Base-by-base conservation (phyloP, 2,797 vertebrate species). In the Chloroceryle inda region DNA sequence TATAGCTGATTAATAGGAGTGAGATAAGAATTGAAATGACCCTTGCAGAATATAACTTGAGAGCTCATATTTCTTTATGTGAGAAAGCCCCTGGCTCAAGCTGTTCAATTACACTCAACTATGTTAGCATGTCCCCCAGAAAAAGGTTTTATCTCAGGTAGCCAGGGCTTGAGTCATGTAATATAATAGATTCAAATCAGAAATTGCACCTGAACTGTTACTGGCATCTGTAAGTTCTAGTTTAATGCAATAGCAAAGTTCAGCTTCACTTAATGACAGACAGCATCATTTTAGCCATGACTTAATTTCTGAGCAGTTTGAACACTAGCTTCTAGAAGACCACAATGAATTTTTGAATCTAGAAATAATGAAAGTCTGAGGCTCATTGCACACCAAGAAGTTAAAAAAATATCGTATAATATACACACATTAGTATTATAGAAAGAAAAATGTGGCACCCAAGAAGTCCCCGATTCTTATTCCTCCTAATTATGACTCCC, bases 341-440 rank as follows among this genome's bases (percentile, higher is more conserved):
- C 0, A 0, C 23, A 58, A 35, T 9, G 17, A 63, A 29, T 2
- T 50, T 86, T 72, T 66, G 5, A 76, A 67, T 56, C 27, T 24
- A 50, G 26, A 85, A 71, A 17, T 26, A 42, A 35, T 5, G 44
- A 20, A 87, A 53, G 29, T 16, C 13, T 44, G 18, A 72, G 27
- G 11, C 12, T 81, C 49, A 3, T 26, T 45, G 9, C 27, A 45
- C 18, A 56, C 1, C 1, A 49, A 33, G 80, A 37, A 18, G 2
- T 33, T 79, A 5, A 13, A 77, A 38, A 85, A 88, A 40, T 72
- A 27, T 26, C 5, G 23, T 31, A 23, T 35, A 45, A 20, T 47
- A 31, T 19, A 47, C 26, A 29, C 5, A 50, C 4, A 22, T 76
- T 62, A 56, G 2, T 47, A 33, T 22, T 1, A 1, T 7, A 22